Base-by-base conservation (phyloP, 1,140 invertebrate species). In the Diorhabda sublineata region DNA sequence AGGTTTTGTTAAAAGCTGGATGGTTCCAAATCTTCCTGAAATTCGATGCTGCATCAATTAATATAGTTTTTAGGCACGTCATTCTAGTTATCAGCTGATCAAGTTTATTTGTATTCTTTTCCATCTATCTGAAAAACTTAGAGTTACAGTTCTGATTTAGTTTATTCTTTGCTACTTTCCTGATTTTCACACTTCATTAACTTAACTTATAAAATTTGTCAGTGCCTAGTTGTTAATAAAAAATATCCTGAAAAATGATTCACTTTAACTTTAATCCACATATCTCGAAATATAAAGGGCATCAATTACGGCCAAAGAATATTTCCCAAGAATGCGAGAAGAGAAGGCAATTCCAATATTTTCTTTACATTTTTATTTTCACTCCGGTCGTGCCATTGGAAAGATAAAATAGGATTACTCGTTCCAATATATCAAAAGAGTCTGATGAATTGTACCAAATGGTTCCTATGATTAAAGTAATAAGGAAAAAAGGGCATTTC, bases 381-480 rank as follows among this genome's bases (percentile, higher is more conserved):
- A n/a, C 47, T n/a, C n/a, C n/a, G n/a, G 47, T 52, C 47, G n/a
- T 52, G 47, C 47, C n/a, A n/a, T 52, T 52, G 6, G 47, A 6
- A 52, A 52, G 47, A 52, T 52, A 52, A 52, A 52, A 52, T 52
- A 52, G 47, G 47, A 52, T 52, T 52, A 52, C 47, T 52, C n/a
- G 3, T 52, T 52, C 47, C 68, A 63, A 79, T 79, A 77, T 78
- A 76, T 78, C 76, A 74, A 69, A 71, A 68, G 73, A 66, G 68
- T 69, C 70, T 75, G 75, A 79, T 76, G 75, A 77, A 79, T 79
- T 76, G 75, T 72, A 68, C 72, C 76, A 79, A 79, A 79, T 78
- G 78, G 76, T 73, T 74, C 72, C 74, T 75, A 79, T 79, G 78
- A 79, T 79, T 79, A 79, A 78, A 79, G 78, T 78, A 78, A 79